A percentile compares a stretch with the other conserved stretches of the same genome.
Evolutionary conservation across 2,797 vertebrate species (phyloP).

Genomic region (Distichodus sexfasciatus): DNA sequence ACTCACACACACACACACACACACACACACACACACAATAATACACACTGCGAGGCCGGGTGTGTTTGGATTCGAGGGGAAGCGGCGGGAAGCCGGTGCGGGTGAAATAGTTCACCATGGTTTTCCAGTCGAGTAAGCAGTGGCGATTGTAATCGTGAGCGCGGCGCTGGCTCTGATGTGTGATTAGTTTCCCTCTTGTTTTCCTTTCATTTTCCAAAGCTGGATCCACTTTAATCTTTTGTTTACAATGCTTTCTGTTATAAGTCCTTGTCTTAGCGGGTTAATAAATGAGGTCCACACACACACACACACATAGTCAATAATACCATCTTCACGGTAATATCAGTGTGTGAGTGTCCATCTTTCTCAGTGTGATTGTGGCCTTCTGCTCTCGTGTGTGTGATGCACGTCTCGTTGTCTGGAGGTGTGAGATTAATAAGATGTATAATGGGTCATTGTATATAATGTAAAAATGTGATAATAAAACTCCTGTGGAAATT

Average conservation of each 20-base stretch:
- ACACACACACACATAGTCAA: too few relatives aligned
- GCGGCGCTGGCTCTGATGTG: conserved; percentile 79
- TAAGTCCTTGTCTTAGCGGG: conserved; percentile 88
- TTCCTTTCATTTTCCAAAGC: conserved; percentile 96
- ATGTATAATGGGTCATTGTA: too few relatives aligned
- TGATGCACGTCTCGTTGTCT: conserved; percentile 61
- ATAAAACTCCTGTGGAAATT: too few relatives aligned
- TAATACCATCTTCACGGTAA: too few relatives aligned
- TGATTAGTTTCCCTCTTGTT: conserved; percentile 92
- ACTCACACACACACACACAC: conserved; percentile 30
- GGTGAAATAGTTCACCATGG: conserved; percentile 93
- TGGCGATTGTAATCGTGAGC: conserved; percentile 88
- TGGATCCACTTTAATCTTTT: conserved; percentile 95
- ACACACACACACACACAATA: conserved; percentile 21
- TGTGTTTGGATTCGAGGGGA: conserved; percentile 81
- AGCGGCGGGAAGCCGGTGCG: background rate
- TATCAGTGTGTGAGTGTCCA: conserved; percentile 64
- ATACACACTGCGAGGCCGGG: conserved; percentile 56
- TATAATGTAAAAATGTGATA: too few relatives aligned
- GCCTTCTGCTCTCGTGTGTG: conserved; percentile 72
- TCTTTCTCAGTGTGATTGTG: conserved; percentile 65
- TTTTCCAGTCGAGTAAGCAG: conserved; percentile 90
- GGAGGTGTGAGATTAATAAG: too few relatives aligned
- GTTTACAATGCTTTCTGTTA: conserved; percentile 93
- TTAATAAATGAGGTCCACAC: conserved; percentile 86